Evolutionary conservation across 2,113 vertebrate species (phyloP).

Genomic region (Tachycineta bicolor): DNA sequence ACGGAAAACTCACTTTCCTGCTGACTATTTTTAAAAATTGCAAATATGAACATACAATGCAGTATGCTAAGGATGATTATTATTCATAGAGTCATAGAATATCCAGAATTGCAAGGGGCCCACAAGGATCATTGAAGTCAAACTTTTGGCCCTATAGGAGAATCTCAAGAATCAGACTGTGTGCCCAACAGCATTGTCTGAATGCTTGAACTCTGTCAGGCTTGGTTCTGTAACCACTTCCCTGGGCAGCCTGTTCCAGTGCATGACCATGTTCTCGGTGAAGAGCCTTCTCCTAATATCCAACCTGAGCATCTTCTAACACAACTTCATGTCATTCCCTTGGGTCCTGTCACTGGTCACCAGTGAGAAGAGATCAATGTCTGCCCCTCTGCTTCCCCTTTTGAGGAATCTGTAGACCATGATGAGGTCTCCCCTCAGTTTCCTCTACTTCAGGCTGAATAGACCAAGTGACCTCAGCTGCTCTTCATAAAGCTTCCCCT

Average conservation of each 20-base stretch:
- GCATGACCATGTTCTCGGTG: accelerated
- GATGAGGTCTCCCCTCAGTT: not conserved
- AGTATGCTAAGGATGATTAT: not conserved
- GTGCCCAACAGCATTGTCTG: not conserved
- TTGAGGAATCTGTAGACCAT: not conserved
- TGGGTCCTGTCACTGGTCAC: not conserved
- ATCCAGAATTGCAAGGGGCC: not conserved
- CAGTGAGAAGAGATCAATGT: not conserved
- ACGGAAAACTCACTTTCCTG: not conserved
- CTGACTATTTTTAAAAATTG: not conserved
- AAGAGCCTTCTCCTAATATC: not conserved
- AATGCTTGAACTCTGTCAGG: not conserved
- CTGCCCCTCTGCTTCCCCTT: not conserved
- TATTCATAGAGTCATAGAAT: not conserved
- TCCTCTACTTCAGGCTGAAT: not conserved
- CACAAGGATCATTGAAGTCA: not conserved
- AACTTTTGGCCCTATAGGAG: not conserved
- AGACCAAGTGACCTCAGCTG: not conserved
- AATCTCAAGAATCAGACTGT: not conserved
- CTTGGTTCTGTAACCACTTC: not conserved
- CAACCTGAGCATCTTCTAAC: not conserved
- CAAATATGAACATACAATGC: not conserved
- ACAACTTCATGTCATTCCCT: not conserved
- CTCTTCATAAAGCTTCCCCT: not conserved
- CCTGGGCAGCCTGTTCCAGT: not conserved